Evolutionary conservation across 1,140 invertebrate genomes (phyloP).

Genomic region (Drosophila bipectinata): DNA sequence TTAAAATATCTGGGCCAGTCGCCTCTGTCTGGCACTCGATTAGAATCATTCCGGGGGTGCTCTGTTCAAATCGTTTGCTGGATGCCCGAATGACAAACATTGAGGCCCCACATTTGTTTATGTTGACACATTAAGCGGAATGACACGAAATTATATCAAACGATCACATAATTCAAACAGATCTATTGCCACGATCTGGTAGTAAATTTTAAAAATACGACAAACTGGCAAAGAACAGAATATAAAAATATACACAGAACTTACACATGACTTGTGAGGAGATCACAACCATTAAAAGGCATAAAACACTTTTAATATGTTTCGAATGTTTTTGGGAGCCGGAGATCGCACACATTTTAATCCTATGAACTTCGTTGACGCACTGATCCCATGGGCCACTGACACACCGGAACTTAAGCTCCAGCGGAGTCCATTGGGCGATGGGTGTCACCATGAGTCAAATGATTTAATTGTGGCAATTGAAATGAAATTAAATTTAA

Average conservation of each 20-base stretch:
- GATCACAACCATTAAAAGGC: background rate
- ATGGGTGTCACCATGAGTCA: slow-evolving; percentile 18
- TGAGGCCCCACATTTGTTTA: slow-evolving; percentile 49
- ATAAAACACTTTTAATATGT: background rate
- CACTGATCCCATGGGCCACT: slow-evolving; percentile 44
- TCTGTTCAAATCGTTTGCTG: slow-evolving; percentile 26
- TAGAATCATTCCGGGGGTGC: slow-evolving; percentile 15
- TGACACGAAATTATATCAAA: slow-evolving; percentile 20
- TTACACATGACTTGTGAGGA: slow-evolving; percentile 14
- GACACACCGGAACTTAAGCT: slow-evolving; percentile 46
- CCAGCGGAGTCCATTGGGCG: slow-evolving; percentile 7
- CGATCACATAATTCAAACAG: slow-evolving; percentile 32
- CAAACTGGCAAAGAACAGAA: background rate
- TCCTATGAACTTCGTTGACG: slow-evolving; percentile 23
- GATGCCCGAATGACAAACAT: slow-evolving; percentile 43
- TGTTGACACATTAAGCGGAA: slow-evolving; percentile 48
- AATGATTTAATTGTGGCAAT: slow-evolving; percentile 68
- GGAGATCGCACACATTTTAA: slow-evolving; percentile 23
- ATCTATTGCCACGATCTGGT: slow-evolving; percentile 42
- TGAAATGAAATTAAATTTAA: slow-evolving; percentile 55
- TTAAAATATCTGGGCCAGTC: slow-evolving; percentile 82
- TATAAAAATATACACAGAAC: background rate
- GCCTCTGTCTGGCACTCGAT: slow-evolving; percentile 65
- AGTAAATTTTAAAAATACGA: slow-evolving; percentile 20
- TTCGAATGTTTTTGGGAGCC: background rate